Conservation (phyloP, 2,888 invertebrate species). For the Leptura quadrifasciata region DNA sequence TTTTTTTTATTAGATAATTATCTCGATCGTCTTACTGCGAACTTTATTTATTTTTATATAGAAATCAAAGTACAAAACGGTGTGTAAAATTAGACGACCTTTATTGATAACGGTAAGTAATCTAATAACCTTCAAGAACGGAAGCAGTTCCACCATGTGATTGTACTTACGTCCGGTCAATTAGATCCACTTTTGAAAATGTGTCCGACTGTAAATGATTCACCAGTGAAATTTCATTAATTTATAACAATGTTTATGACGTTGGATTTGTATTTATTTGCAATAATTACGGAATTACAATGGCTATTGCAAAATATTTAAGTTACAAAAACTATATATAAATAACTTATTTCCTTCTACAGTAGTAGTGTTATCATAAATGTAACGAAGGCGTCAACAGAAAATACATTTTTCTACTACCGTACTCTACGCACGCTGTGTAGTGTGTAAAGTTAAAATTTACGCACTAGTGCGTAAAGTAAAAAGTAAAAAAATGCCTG, state of each 20-base stretch:
- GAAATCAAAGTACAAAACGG: conserved; percentile 46
- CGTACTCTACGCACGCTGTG: too few species aligned
- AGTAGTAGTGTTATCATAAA: too few species aligned
- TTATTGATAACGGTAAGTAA: conserved; percentile 58
- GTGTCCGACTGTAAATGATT: too few species aligned
- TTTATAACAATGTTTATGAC: neutral
- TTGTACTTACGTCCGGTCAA: conserved; percentile 55
- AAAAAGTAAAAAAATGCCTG: too few species aligned
- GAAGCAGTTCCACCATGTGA: conserved; percentile 61
- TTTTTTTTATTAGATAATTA: conserved; percentile 25
- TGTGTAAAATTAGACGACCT: conserved; percentile 55
- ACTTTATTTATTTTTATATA: conserved; percentile 33
- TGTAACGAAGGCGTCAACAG: too few species aligned
- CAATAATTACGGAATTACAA: neutral
- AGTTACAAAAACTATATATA: neutral
- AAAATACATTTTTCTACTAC: too few species aligned
- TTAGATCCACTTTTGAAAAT: neutral
- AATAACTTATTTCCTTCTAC: too few species aligned
- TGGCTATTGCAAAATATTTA: neutral
- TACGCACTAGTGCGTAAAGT: too few species aligned
- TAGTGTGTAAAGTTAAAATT: too few species aligned
- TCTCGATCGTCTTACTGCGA: conserved; percentile 24
- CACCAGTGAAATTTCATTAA: neutral
- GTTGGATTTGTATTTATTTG: neutral
- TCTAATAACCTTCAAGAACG: conserved; percentile 59